Evolutionary conservation across 1,140 invertebrate genomes (phyloP), one percentile per base, ranked within the genome.

Genomic region (Parasteatoda tepidariorum): DNA sequence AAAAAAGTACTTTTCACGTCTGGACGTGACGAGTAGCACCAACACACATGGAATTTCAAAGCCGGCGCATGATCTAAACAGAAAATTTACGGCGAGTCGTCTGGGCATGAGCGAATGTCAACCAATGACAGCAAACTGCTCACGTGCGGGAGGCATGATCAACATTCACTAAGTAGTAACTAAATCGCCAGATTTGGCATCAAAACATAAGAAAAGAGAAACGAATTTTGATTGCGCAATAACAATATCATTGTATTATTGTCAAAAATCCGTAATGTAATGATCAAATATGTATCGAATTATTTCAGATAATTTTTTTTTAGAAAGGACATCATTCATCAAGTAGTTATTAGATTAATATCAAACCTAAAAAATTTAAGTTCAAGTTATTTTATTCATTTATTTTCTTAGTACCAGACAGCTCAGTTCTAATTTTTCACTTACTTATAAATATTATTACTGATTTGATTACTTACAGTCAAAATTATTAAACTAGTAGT

Each of bases 81-180:
- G 66, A 79, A 34, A 79, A 55, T 33, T 48, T 62, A 68, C 31
- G 41, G 54, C 61, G 75, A 30, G 67, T 59, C 28, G 31, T 55
- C n/a, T 11, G 22, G 66, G 68, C 78, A 82, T 48, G 55, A 68
- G 78, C n/a, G 28, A 5, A 13, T n/a, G 9, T 2, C 11, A 33
- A 5, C 78, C 78, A 82, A 82, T 82, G 13, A 82, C 15, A 24
- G 33, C 18, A 22, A 11, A 11, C 3, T 82, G 78, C 68, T 82
- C 78, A 82, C 78, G 78, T 82, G 78, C 55, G 33, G 54, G 22
- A n/a, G 34, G 55, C 78, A 82, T 82, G 78, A 82, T 82, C 66
- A 18, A 7, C 38, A 4, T 41, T 70, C 57, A 67, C 78, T 55
- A 64, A 57, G 31, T 61, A 18, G 78, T 82, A 3, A 13, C 18